Conservation (phyloP, 2,113 vertebrate genomes). For the Prinia subflava region DNA sequence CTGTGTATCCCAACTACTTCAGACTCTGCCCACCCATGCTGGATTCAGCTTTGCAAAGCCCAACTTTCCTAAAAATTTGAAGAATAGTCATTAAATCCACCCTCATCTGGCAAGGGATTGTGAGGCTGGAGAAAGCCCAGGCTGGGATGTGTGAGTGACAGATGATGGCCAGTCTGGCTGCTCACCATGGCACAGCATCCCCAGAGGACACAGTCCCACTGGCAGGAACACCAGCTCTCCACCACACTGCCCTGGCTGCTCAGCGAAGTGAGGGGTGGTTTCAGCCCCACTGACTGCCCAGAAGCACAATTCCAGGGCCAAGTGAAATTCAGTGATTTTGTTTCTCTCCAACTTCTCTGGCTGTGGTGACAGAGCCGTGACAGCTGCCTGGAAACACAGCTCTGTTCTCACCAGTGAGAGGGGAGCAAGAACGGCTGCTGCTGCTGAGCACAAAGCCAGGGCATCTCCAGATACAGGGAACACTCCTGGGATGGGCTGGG, state of each 20-base stretch:
- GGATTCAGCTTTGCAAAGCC: not conserved
- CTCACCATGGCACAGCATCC: not conserved
- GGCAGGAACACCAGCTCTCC: not conserved
- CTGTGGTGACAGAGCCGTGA: not conserved
- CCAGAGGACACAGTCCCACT: accelerated
- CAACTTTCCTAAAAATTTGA: not conserved
- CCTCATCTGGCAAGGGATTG: not conserved
- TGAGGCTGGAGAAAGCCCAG: not conserved
- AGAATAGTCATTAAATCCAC: not conserved
- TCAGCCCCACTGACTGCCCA: not conserved
- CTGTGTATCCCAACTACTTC: not conserved
- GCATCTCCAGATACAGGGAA: not conserved
- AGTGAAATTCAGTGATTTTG: not conserved
- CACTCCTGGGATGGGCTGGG: not conserved
- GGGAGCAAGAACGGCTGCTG: not conserved
- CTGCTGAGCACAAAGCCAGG: not conserved
- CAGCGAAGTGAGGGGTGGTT: not conserved
- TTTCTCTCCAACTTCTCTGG: not conserved
- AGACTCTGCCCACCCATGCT: not conserved
- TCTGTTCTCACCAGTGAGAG: accelerated
- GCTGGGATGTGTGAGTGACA: not conserved
- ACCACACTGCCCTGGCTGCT: not conserved
- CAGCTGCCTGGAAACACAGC: not conserved
- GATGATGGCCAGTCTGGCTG: not conserved
- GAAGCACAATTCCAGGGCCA: not conserved